A percentile compares a stretch with the other conserved stretches of the same genome.
Conservation (phyloP, 2,113 vertebrate genomes). For the Cryptomyrus ogoouensis region DNA sequence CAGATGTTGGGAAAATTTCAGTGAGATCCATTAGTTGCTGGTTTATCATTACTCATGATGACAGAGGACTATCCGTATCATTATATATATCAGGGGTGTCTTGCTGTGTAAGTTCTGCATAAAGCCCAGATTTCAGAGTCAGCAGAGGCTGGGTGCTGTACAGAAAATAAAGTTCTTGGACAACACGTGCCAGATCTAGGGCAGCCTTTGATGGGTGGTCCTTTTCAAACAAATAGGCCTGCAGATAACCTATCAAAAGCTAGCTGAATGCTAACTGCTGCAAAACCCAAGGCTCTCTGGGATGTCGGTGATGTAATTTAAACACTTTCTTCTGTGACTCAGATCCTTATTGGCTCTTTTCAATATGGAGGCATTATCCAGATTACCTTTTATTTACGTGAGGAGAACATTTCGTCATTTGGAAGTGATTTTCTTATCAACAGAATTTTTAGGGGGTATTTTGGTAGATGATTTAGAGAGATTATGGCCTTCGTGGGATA, state of each 20-base stretch:
- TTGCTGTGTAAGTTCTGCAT: constrained; percentile 32
- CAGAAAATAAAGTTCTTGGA: background rate
- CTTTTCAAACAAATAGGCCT: constrained; percentile 37
- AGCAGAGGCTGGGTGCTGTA: constrained; percentile 15
- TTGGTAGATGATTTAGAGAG: background rate
- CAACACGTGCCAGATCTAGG: background rate
- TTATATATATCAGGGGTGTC: background rate
- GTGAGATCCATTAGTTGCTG: background rate
- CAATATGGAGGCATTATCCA: background rate
- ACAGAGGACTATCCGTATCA: background rate
- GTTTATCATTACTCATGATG: background rate
- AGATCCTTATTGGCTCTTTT: background rate
- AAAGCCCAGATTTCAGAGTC: constrained; percentile 31
- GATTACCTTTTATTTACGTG: background rate
- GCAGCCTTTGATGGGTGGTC: constrained; percentile 38
- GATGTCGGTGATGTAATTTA: constrained; percentile 11
- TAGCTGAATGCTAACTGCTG: constrained; percentile 36
- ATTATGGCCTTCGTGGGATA: background rate
- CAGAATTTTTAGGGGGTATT: background rate
- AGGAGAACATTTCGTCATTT: background rate
- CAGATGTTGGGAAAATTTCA: background rate
- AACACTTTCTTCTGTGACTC: constrained; percentile 11
- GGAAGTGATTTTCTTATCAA: constrained; percentile 8
- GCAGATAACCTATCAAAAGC: constrained; percentile 41
- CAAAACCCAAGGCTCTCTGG: background rate